Conservation (phyloP, 2,113 vertebrate species). For the Platysteira castanea region DNA sequence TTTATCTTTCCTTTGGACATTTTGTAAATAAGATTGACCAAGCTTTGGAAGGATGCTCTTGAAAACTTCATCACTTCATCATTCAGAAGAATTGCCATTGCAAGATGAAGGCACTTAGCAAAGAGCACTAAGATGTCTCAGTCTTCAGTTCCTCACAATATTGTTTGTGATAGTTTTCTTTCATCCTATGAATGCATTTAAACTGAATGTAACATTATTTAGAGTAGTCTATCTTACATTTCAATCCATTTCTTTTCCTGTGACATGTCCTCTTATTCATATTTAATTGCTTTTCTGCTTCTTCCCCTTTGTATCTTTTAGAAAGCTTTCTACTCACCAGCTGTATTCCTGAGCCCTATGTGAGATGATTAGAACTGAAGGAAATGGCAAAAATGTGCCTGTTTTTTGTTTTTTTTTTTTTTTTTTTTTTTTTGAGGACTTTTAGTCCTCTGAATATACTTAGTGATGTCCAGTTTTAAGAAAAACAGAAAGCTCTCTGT, state of each 20-base stretch:
- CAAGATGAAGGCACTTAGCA: not conserved
- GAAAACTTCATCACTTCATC: not conserved
- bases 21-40: not conserved
- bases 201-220: constrained; percentile 14
- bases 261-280: not conserved
- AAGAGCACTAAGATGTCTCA: not conserved
- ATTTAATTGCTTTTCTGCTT: not conserved
- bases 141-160: not conserved
- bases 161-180: constrained; percentile 7
- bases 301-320: constrained; percentile 11
- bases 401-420: not conserved
- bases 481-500: not conserved
- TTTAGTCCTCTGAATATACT: not conserved
- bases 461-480: not conserved
- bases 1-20: not conserved
- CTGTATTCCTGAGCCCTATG: not conserved
- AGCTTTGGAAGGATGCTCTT: not conserved
- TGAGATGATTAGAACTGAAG: not conserved
- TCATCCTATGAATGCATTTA: not conserved
- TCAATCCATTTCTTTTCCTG: not conserved
- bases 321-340: not conserved
- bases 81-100: not conserved
- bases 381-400: not conserved
- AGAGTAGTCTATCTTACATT: not conserved
- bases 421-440: not conserved